Percentiles rank a stretch among this genome's conserved stretches.
phyloP scores from a whole-genome alignment of 2,113 vertebrate species.

The Nanorana parkeri region DNA sequence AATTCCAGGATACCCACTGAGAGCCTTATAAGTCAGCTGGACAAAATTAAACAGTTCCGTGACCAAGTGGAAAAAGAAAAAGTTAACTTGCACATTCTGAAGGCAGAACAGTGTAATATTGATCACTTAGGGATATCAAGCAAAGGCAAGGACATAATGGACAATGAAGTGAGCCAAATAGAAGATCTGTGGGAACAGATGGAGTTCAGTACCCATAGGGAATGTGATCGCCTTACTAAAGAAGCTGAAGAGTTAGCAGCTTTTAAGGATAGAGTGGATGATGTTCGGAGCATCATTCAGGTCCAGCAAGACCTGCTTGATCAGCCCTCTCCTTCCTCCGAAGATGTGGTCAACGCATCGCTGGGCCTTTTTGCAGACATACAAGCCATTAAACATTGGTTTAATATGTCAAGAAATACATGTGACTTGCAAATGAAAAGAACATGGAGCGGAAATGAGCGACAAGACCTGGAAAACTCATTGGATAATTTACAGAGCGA shows the following conservation, averaged over 20 bases:
- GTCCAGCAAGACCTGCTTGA: conserved; percentile 64
- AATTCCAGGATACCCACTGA: conserved; percentile 73
- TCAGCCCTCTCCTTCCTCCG: conserved; percentile 53
- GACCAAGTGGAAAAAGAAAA: conserved; percentile 74
- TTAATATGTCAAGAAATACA: conserved; percentile 71
- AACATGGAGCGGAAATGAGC: conserved; percentile 76
- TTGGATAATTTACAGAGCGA: conserved; percentile 73
- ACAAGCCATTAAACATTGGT: conserved; percentile 70
- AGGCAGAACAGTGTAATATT: conserved; percentile 68
- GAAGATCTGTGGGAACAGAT: conserved; percentile 76
- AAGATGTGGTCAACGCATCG: conserved; percentile 63
- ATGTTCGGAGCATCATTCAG: conserved; percentile 73
- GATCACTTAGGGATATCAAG: conserved; percentile 66
- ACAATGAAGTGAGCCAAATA: conserved; percentile 73
- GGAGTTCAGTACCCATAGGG: conserved; percentile 73
- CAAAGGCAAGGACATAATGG: conserved; percentile 72
- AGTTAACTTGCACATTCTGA: conserved; percentile 72
- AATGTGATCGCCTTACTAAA: conserved; percentile 67
- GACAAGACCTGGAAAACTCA: conserved; percentile 69
- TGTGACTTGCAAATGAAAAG: conserved; percentile 74
- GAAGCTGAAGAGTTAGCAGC: conserved; percentile 66
- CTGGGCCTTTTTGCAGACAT: conserved; percentile 74
- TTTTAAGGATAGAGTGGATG: conserved; percentile 69
- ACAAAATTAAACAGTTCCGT: conserved; percentile 74
- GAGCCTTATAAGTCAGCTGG: conserved; percentile 72